phyloP scores from a whole-genome alignment of 2,888 invertebrate genomes.

The Neria commutata region DNA sequence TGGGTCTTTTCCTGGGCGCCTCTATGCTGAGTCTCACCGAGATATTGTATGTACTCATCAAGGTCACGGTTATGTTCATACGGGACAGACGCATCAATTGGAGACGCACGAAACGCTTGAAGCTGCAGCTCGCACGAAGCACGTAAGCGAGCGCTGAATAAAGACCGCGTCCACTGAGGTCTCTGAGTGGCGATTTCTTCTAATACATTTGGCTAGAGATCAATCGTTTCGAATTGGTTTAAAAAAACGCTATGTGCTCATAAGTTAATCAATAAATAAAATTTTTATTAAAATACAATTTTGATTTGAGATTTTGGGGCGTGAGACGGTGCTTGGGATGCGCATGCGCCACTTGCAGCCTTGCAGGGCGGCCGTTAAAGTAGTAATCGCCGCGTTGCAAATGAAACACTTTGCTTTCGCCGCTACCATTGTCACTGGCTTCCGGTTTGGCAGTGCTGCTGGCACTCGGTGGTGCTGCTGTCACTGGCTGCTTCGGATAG shows the following conservation, averaged over 20 bases:
- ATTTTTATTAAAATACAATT: conserved; percentile 58
- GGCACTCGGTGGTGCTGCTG: no score
- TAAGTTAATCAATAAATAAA: conserved; percentile 52
- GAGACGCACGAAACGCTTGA: no score
- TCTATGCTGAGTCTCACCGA: conserved; percentile 61
- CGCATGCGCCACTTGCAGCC: conserved; percentile 51
- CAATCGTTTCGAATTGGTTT: no score
- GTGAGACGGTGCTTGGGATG: conserved; percentile 46
- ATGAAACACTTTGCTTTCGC: conserved; percentile 45
- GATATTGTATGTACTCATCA: conserved; percentile 44
- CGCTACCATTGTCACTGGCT: neutral
- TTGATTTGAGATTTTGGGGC: conserved; percentile 54
- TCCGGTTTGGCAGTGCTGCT: neutral
- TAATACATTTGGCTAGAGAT: neutral
- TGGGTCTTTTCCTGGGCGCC: conserved; percentile 61
- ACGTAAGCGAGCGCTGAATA: neutral
- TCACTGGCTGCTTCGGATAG: neutral
- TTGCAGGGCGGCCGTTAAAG: conserved; percentile 55
- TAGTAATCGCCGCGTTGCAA: conserved; percentile 53
- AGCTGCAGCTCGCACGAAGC: no score
- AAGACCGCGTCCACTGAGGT: neutral
- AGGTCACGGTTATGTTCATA: conserved; percentile 29
- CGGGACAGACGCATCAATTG: conserved; percentile 12
- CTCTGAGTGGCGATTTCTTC: neutral
- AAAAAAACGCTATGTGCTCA: no score